These are phyloP conservation scores for Prunella strophiata DNA, from an alignment of 2,797 vertebrate genomes.

Conservation along the genomic window DNA sequence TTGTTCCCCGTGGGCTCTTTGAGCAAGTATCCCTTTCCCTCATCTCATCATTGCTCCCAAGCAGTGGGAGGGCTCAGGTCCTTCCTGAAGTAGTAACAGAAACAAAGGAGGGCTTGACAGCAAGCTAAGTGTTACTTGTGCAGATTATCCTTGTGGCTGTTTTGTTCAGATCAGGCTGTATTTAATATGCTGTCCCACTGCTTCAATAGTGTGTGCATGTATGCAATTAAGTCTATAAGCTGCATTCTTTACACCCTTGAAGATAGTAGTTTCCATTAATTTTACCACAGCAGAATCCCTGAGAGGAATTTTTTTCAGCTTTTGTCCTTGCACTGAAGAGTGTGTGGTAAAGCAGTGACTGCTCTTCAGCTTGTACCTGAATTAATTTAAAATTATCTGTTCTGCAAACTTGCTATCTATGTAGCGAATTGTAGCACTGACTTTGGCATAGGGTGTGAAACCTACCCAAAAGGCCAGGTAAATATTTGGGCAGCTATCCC, in stretches of 20 bases:
- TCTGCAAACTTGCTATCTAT: not conserved
- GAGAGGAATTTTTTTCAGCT: not conserved
- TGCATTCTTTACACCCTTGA: not conserved
- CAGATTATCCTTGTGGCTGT: not conserved
- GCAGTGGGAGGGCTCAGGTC: not conserved
- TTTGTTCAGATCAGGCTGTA: not conserved
- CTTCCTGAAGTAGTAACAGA: not conserved
- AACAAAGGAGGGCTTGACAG: not conserved
- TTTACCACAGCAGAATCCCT: not conserved
- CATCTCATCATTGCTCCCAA: not conserved
- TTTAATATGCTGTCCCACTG: not conserved
- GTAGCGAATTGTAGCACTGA: not conserved
- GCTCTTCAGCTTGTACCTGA: not conserved
- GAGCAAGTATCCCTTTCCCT: not conserved
- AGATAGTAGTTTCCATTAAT: not conserved
- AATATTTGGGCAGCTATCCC: conserved; percentile 26
- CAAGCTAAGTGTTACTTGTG: not conserved
- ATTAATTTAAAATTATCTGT: not conserved
- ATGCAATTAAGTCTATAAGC: not conserved
- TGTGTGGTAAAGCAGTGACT: not conserved
- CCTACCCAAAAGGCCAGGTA: not conserved
- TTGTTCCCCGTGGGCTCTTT: not conserved
- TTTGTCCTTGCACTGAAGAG: not conserved
- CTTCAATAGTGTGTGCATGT: not conserved
- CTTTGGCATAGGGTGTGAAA: not conserved